These are phyloP conservation scores for Mormyrus hasselquistii DNA, from an alignment of 2,797 vertebrate species.

Conservation along the genomic window DNA sequence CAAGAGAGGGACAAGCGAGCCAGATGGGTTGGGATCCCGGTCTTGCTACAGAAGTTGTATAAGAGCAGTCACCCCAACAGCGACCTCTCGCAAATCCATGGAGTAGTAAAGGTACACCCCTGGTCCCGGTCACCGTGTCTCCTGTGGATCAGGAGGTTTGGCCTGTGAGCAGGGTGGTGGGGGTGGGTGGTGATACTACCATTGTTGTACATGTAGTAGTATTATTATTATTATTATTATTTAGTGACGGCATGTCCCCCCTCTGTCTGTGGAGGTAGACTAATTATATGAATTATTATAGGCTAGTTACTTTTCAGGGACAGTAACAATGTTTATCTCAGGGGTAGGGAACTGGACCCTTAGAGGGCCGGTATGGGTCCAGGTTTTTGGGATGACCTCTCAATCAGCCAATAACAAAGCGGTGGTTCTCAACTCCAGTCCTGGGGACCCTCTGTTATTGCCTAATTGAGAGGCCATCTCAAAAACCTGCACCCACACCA, in stretches of 20 bases:
- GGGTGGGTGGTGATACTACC: neutral
- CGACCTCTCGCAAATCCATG: constrained; percentile 85
- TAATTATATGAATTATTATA: neutral
- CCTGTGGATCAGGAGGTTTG: neutral
- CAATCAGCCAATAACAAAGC: neutral
- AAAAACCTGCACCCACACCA: neutral
- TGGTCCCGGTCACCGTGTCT: neutral
- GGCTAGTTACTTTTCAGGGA: neutral
- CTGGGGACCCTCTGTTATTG: neutral
- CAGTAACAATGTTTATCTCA: neutral
- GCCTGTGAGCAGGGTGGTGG: neutral
- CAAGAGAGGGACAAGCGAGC: constrained; percentile 85
- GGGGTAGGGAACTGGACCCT: neutral
- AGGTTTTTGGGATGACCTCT: neutral
- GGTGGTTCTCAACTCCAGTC: neutral
- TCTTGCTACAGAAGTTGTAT: constrained; percentile 81
- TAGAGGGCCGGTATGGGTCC: neutral
- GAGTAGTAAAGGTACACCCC: constrained; percentile 80
- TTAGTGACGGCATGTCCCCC: neutral
- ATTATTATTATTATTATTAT: neutral
- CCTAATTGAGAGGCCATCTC: neutral
- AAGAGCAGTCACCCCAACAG: constrained; percentile 90
- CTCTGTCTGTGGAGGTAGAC: neutral
- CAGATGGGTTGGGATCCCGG: constrained; percentile 93
- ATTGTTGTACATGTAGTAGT: neutral